Conservation (phyloP, 2,113 vertebrate species). For the Pomatostomus ruficeps region DNA sequence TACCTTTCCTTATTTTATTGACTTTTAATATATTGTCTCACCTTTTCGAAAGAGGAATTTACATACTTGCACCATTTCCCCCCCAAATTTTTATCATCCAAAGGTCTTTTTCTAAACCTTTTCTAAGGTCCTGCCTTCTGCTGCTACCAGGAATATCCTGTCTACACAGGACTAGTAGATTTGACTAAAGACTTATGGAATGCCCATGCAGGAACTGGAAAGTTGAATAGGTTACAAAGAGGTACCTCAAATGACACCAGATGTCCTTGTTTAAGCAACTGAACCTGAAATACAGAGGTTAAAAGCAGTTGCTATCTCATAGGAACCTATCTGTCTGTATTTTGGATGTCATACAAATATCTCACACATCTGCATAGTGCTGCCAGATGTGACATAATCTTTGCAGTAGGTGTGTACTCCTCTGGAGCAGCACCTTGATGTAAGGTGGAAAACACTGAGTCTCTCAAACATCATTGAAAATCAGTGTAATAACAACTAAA, state of each 20-base stretch:
- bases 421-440: neutral
- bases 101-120: neutral
- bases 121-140: neutral
- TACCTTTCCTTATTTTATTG: neutral
- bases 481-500: neutral
- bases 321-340: neutral
- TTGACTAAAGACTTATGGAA: neutral
- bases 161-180: neutral
- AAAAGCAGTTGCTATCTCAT: neutral
- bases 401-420: neutral
- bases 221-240: neutral
- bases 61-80: accelerated
- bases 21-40: neutral
- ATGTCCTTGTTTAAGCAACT: neutral
- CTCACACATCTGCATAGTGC: neutral
- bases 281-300: neutral
- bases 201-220: neutral
- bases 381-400: neutral
- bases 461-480: neutral
- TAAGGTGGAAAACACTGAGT: neutral
- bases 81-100: neutral
- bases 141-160: neutral
- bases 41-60: neutral
- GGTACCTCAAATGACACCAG: neutral
- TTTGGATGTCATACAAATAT: neutral